These are phyloP conservation scores for Euthynnus affinis DNA, from an alignment of 2,797 vertebrate species.

Conservation along the genomic window DNA sequence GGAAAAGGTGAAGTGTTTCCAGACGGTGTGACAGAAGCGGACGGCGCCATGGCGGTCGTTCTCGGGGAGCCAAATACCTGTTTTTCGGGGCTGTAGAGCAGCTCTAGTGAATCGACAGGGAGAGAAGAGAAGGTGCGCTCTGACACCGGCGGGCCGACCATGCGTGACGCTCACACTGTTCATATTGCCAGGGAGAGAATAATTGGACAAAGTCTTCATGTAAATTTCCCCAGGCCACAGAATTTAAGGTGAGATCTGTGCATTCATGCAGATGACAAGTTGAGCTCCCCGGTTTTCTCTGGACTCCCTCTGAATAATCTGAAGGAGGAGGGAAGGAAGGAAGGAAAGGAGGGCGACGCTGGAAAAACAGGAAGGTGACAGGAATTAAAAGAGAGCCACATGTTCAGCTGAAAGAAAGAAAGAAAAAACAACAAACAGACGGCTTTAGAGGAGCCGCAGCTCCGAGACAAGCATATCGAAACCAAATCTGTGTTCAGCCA, in stretches of 20 bases:
- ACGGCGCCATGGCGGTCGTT: constrained; percentile 36
- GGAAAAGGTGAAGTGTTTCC: constrained; percentile 24
- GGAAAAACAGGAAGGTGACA: constrained; percentile 62
- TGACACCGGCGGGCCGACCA: constrained; percentile 71
- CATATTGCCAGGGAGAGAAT: constrained; percentile 75
- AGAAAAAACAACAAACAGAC: constrained; percentile 66
- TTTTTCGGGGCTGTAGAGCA: constrained; percentile 57
- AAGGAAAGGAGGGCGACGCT: too few species aligned
- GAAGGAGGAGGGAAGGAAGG: constrained; percentile 59
- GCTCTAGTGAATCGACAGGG: constrained; percentile 57
- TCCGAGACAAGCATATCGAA: constrained; percentile 43
- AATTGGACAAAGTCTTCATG: constrained; percentile 88
- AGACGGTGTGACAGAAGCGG: constrained; percentile 48
- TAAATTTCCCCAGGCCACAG: constrained; percentile 80
- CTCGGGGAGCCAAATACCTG: constrained; percentile 61
- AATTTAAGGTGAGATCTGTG: constrained; percentile 84
- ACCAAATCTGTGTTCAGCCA: constrained; percentile 57
- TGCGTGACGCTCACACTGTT: constrained; percentile 74
- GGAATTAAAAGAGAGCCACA: constrained; percentile 74
- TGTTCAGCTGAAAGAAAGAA: constrained; percentile 42
- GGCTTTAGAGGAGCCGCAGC: constrained; percentile 45
- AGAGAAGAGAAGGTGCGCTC: constrained; percentile 23
- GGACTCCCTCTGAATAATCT: constrained; percentile 75
- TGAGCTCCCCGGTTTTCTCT: constrained; percentile 78
- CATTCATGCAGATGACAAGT: constrained; percentile 86